Evolutionary conservation across 2,888 invertebrate genomes (phyloP).

Genomic region (Dysmachus trigonus): DNA sequence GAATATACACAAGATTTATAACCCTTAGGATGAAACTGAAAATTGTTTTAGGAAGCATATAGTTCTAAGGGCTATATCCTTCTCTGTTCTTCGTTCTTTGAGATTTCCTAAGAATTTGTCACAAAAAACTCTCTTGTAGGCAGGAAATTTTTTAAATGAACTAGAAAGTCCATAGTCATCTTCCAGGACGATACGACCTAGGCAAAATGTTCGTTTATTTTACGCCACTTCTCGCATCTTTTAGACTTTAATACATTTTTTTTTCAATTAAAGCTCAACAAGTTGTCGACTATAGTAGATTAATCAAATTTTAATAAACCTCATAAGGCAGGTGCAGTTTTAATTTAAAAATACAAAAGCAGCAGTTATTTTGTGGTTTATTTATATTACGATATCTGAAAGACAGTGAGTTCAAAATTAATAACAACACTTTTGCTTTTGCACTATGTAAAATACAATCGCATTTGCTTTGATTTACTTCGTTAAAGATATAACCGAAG

Average conservation of each 20-base stretch:
- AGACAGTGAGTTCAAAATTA: no score
- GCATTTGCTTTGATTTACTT: no score
- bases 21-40: background rate
- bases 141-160: background rate
- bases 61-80: background rate
- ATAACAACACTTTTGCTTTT: no score
- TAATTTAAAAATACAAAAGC: background rate
- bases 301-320: conserved; percentile 45
- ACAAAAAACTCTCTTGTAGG: background rate
- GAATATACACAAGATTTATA: background rate
- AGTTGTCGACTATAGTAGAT: conserved; percentile 42
- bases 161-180: background rate
- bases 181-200: background rate
- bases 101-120: background rate
- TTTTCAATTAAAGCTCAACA: conserved; percentile 44
- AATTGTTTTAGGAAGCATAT: background rate
- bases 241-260: conserved; percentile 32
- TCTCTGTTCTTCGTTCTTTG: background rate
- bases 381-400: no score
- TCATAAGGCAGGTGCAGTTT: conserved; percentile 44
- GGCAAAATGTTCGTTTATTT: background rate
- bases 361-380: no score
- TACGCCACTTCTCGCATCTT: background rate
- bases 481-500: no score
- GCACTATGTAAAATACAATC: no score